Percentiles rank a stretch among this genome's conserved stretches.
Conservation (phyloP, 2,797 vertebrate species). For the Lepilemur ruficaudatus region DNA sequence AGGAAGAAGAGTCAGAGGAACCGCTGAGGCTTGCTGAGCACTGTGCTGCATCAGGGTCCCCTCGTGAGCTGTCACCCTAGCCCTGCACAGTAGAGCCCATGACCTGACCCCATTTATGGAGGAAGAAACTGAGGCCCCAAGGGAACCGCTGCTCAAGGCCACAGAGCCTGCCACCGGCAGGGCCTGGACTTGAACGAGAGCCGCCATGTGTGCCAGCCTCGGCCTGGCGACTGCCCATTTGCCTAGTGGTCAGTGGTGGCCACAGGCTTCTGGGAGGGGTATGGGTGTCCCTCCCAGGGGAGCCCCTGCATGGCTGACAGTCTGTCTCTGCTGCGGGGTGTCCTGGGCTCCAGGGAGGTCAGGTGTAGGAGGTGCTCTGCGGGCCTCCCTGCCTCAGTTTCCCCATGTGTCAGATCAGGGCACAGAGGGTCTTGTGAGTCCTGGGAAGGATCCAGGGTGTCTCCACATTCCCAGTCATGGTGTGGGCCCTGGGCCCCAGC, state of each 20-base stretch:
- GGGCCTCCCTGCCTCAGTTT: background rate
- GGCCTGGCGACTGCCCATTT: background rate
- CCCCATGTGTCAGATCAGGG: background rate
- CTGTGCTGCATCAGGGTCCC: accelerated
- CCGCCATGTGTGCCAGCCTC: accelerated
- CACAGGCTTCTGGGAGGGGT: background rate
- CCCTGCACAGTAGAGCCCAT: accelerated
- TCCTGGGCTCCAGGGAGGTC: too few species aligned
- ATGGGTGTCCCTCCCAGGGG: background rate
- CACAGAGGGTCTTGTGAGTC: background rate
- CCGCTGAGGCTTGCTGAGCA: accelerated
- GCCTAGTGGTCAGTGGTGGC: background rate
- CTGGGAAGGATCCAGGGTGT: too few species aligned
- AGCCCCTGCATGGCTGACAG: background rate
- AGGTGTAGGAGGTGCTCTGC: accelerated
- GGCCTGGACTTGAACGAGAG: background rate
- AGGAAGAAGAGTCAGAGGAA: background rate
- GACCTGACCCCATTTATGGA: accelerated
- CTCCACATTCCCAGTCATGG: accelerated
- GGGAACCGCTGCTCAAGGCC: background rate
- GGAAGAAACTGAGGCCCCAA: background rate
- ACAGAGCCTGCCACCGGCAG: background rate
- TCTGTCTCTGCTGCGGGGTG: accelerated
- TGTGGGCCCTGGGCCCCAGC: background rate
- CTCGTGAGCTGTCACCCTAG: accelerated